Percentiles rank a stretch among this genome's conserved stretches.
phyloP scores from a whole-genome alignment of 2,113 vertebrate species.

The Oreocharis arfaki region DNA sequence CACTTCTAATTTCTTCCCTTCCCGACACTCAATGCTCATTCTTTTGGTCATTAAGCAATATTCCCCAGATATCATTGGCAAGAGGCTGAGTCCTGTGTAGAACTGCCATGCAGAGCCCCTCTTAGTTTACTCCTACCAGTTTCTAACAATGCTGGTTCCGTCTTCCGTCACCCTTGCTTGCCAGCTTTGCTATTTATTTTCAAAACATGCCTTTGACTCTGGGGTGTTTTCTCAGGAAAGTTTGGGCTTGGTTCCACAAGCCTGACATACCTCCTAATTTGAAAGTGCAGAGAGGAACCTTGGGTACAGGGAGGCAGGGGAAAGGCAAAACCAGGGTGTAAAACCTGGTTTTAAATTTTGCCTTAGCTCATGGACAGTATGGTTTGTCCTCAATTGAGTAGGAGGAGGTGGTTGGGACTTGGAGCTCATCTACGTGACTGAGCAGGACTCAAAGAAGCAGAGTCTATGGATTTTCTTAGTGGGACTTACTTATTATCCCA shows the following conservation, averaged over 20 bases:
- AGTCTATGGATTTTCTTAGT: background rate
- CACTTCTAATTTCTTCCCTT: background rate
- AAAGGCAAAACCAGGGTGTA: fast-evolving
- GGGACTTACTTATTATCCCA: background rate
- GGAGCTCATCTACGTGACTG: fast-evolving
- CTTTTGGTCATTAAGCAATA: background rate
- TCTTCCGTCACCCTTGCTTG: background rate
- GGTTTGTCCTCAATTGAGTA: background rate
- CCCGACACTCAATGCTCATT: background rate
- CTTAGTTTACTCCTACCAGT: background rate
- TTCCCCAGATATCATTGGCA: background rate
- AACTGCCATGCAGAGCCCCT: background rate
- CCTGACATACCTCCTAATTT: background rate
- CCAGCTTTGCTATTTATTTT: conserved; percentile 47
- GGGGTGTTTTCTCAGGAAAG: conserved; percentile 13
- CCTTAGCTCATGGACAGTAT: background rate
- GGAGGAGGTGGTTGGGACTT: background rate
- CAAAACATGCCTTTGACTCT: conserved; percentile 35
- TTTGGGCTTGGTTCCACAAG: conserved; percentile 18
- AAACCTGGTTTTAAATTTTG: background rate
- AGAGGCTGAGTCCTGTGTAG: background rate
- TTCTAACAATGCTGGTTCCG: background rate
- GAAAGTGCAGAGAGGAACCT: background rate
- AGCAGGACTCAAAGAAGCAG: background rate
- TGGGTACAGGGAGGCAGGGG: background rate